Base-by-base conservation (phyloP, 2,888 invertebrate genomes). In the Argynnis bischoffii region DNA sequence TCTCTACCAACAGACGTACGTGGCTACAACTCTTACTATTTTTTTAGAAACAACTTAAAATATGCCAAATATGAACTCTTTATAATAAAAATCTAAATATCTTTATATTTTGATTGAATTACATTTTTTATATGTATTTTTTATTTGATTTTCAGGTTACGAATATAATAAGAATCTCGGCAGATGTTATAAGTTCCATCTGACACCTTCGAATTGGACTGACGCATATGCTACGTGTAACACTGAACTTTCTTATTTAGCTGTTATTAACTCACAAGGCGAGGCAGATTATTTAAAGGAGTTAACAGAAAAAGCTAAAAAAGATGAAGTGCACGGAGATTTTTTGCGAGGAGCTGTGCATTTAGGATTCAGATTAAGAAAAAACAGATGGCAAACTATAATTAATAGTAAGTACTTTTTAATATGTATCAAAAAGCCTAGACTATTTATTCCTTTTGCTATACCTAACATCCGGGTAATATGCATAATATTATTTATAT, bases 161-260 rank as follows among this genome's bases (percentile, higher is more conserved):
- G 69, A 72, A 55, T 86, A 77, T 72, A 78, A 81, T 55, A 75
- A 76, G 8, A 67, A 64, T 0, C 63, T 78, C 3, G 83, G 82
- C 2, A 81, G 79, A 72, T 90, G 88, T 73, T 90, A 89, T 77
- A 90, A 89, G 69, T 83, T 88, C 67, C 89, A 90, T 67, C 67
- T 81, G 18, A 75, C 72, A 0, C 86, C 87, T 0, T 76, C 73
- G 69, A 86, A 77, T 56, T 91, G 90, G 90, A 77, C 77, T 0
- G 86, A 88, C 0, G 90, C 90, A 0, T 80, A 80, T 47, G 75
- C 77, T 1, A 73, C 79, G 3, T 91, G 91, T 71, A 77, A 76
- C 31, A 79, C 81, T 0, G 90, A 90, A 66, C 82, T 82, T 63
- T 86, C 86, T 0, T 83, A 86, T 69, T 71, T 89, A 21, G 86